Evolutionary conservation across 2,113 vertebrate genomes (phyloP).

Genomic region (Neogobius melanostomus): DNA sequence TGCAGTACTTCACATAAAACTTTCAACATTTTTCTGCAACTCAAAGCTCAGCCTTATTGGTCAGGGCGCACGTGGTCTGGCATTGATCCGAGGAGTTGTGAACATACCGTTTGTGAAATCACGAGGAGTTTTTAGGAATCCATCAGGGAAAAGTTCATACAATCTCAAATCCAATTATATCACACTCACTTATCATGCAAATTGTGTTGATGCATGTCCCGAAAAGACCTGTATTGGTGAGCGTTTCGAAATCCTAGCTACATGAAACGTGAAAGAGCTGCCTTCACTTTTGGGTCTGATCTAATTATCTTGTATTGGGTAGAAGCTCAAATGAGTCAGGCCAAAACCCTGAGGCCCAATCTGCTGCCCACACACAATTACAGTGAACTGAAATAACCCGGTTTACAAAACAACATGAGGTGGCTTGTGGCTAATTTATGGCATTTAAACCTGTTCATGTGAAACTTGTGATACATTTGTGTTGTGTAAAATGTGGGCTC

Average conservation of each 20-base stretch:
- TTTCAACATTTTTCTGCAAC: too few species aligned
- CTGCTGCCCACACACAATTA: constrained; percentile 1
- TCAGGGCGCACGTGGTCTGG: too few species aligned
- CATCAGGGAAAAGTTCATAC: not conserved
- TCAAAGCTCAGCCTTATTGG: too few species aligned
- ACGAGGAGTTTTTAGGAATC: not conserved
- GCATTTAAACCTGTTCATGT: too few species aligned
- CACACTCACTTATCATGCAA: not conserved
- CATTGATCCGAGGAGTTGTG: not conserved
- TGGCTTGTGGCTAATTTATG: not conserved
- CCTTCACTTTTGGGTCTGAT: not conserved
- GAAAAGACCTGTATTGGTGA: not conserved
- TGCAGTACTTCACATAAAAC: too few species aligned
- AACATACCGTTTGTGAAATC: not conserved
- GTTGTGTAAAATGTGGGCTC: too few species aligned
- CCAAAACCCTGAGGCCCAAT: not conserved
- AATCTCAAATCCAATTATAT: not conserved
- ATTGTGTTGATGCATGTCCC: not conserved
- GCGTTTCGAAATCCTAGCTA: not conserved
- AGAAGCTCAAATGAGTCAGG: constrained; percentile 2
- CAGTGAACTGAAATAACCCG: not conserved
- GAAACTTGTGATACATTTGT: too few species aligned
- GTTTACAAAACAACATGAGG: not conserved
- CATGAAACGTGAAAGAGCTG: not conserved
- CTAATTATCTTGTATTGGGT: not conserved